Evolutionary conservation across 2,888 invertebrate genomes (phyloP).

Genomic region (Mamestra brassicae): DNA sequence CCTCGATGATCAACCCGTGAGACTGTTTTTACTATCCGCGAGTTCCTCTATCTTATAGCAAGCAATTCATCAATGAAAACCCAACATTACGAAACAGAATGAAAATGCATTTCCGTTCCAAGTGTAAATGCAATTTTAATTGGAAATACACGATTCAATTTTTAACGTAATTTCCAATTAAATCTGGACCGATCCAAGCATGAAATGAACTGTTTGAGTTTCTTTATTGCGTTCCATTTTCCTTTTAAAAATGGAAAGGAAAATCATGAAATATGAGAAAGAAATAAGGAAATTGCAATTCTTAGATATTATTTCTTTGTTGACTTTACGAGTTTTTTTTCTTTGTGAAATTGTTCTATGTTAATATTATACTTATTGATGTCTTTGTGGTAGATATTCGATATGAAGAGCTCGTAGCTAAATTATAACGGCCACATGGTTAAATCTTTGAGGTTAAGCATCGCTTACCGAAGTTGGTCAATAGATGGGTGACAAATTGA

Average conservation of each 20-base stretch:
- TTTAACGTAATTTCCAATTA: slow-evolving; percentile 47
- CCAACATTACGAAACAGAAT: background rate
- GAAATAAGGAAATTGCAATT: background rate
- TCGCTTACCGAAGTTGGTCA: too few relatives aligned
- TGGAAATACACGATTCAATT: slow-evolving; percentile 41
- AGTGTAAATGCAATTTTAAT: slow-evolving; percentile 47
- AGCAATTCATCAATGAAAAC: background rate
- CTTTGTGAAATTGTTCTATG: background rate
- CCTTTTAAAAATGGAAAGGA: slow-evolving; percentile 2
- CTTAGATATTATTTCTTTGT: background rate
- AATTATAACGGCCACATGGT: too few relatives aligned
- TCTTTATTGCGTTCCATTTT: slow-evolving; percentile 23
- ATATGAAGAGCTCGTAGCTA: too few relatives aligned
- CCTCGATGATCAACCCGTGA: too few relatives aligned
- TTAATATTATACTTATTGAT: background rate
- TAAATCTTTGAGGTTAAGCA: too few relatives aligned
- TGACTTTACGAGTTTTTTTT: background rate
- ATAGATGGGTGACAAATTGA: too few relatives aligned
- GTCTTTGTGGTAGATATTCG: too few relatives aligned
- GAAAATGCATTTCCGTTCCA: background rate
- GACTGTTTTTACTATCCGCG: too few relatives aligned
- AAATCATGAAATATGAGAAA: slow-evolving; percentile 12
- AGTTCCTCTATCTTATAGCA: background rate
- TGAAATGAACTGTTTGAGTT: slow-evolving; percentile 52
- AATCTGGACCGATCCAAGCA: slow-evolving; percentile 20